Base-by-base conservation (phyloP, 1,140 invertebrate species). In the Camponotus floridanus region DNA sequence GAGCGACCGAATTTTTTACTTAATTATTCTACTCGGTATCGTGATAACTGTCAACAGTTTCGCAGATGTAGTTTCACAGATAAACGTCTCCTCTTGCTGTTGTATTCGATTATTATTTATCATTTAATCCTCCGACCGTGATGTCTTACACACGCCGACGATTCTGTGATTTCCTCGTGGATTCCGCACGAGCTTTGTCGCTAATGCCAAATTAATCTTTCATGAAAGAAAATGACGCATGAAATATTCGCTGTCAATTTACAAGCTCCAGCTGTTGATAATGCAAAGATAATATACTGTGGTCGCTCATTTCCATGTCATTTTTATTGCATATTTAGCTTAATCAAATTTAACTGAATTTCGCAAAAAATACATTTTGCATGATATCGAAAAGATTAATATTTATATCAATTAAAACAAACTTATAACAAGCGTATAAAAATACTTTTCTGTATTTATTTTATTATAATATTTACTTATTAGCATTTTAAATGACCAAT, bases 31-130 rank as follows among this genome's bases (percentile, higher is more conserved):
- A 59, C 18, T 11, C 18, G 21, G 45, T 21, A 13, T 42, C 7
- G 26, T 59, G 36, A 45, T 61, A 71, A 81, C 39, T 71, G 76
- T 68, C 33, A 21, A 15, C 45, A 51, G 55, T 26, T 26, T 26
- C 26, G 26, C 26, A 26, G 31, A 74, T 36, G 68, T 39, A 74
- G 26, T 39, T 74, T 74, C 1, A 31, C n/a, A 62, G 68, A 73
- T 83, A 83, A 83, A 42, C 78, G 4, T 18, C 8, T 74, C 33
- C n/a, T n/a, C 13, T 64, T 39, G 9, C 21, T 68, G 36, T 61
- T 67, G 45, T 36, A 18, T n/a, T 61, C 68, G 79, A 83, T 83
- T 83, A 83, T 83, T 83, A 83, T 73, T 73, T 81, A 55, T 51
- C 11, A 39, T 8, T 13, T 81, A 81, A 81, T 71, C 67, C 67